These are phyloP conservation scores for Brachypodius melanocephalos DNA, from an alignment of 2,113 vertebrate genomes.

Conservation along the genomic window DNA sequence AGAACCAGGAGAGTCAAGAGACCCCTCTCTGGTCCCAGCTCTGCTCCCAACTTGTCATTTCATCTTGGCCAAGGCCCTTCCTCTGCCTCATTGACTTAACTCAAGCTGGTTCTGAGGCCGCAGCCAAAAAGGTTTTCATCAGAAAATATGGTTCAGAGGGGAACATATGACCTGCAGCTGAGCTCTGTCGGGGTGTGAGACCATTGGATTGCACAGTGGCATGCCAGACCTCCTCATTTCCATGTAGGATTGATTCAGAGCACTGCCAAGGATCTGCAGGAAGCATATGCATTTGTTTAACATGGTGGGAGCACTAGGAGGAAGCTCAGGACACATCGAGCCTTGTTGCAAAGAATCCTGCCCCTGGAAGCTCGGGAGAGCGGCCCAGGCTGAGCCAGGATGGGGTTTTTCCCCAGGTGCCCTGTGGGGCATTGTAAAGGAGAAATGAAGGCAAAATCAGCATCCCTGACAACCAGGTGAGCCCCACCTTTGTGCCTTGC, in stretches of 20 bases:
- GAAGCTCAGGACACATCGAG: constrained; percentile 16
- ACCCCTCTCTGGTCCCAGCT: not conserved
- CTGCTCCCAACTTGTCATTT: not conserved
- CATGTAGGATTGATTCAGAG: not conserved
- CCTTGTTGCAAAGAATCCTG: not conserved
- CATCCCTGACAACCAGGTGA: not conserved
- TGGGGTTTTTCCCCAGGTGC: not conserved
- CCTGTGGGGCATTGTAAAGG: not conserved
- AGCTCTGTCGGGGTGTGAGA: constrained; percentile 65
- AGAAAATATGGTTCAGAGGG: constrained; percentile 63
- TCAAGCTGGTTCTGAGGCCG: constrained; percentile 30
- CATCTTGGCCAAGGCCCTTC: not conserved
- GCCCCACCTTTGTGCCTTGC: not conserved
- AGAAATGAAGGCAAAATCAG: not conserved
- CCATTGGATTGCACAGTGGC: constrained; percentile 65
- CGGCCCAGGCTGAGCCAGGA: not conserved
- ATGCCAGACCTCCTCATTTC: constrained; percentile 63
- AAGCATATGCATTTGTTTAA: constrained; percentile 63
- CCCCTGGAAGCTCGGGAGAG: not conserved
- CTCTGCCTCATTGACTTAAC: constrained; percentile 23
- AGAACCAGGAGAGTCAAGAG: not conserved
- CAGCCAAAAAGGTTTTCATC: constrained; percentile 55
- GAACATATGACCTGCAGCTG: constrained; percentile 69
- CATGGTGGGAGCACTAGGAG: constrained; percentile 17
- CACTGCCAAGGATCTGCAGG: constrained; percentile 48